Base-by-base conservation (phyloP, 1,140 invertebrate species). In the Alviniconcha marisindica region DNA sequence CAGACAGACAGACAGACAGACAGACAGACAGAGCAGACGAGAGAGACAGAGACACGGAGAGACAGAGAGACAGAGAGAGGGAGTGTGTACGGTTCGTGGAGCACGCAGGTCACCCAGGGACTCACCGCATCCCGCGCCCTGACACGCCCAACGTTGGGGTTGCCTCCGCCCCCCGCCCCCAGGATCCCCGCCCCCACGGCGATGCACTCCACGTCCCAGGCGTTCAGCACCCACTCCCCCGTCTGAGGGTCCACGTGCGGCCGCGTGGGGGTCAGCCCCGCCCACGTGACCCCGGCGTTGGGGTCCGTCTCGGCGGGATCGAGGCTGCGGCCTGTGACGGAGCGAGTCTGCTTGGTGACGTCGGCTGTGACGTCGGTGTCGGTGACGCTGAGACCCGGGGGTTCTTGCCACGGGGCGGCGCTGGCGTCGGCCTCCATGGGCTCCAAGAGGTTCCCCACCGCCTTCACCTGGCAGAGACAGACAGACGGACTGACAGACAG, bases 111-210 rank as follows among this genome's bases (percentile, higher is more conserved):
- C n/a, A n/a, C n/a, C n/a, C n/a, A n/a, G n/a, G n/a, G n/a, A 63
- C 78, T 80, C 31, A 80, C 36, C 28, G 85, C 80, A 42, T 81
- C 82, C 0, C 88, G 69, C 3, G 89, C 88, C 36, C 88, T 38
- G 1, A 90, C 60, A 74, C 85, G 81, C 4, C 87, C 90, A 15
- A 91, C 28, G 81, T 91, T 83, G 7, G 91, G 89, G 60, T 81
- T 89, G 15, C 89, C 90, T 14, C 91, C 91, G 12, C 91, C 91
- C 14, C 91, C 91, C 83, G 89, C 91, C 7, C 90, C 91, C 12
- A 91, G 80, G 40, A 92, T 90, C 1, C 90, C 91, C 2, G 91
- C 88, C 15, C 91, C 91, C 21, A 91, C 83, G 51, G 80, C 86
- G 36, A 92, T 89, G 54, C 90, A 91, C 74, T 91, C 89, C 54